Evolutionary conservation across 2,888 invertebrate species (phyloP).

Genomic region (Drosophila siamana): DNA sequence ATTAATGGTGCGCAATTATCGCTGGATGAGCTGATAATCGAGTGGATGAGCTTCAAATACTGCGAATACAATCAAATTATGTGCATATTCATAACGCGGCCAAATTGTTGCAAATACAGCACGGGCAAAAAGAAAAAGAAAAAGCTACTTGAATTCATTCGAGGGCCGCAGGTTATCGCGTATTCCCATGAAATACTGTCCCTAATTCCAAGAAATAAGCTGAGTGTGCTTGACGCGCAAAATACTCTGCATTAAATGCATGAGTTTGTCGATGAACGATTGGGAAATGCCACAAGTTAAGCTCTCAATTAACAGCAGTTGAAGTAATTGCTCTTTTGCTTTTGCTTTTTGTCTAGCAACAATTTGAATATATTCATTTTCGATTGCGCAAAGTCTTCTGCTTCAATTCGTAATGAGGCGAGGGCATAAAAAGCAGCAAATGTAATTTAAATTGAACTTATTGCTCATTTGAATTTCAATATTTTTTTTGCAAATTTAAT

Average conservation of each 20-base stretch:
- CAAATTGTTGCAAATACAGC: neutral
- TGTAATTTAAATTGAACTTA: slow-evolving; percentile 8
- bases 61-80: slow-evolving; percentile 9
- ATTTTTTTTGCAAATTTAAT: slow-evolving; percentile 41
- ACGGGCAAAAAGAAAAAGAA: neutral
- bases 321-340: neutral
- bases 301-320: neutral
- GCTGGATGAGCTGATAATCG: slow-evolving; percentile 25
- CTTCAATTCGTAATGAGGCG: slow-evolving; percentile 3
- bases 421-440: slow-evolving; percentile 5
- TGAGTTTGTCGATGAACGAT: neutral
- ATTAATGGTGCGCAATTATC: slow-evolving; percentile 53
- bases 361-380: neutral
- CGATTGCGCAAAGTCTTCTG: neutral
- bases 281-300: neutral
- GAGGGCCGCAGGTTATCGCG: neutral
- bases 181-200: neutral
- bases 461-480: slow-evolving; percentile 37
- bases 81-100: slow-evolving; percentile 9
- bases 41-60: slow-evolving; percentile 10
- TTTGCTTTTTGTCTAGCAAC: neutral
- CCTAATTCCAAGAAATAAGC: slow-evolving; percentile 3
- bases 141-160: neutral
- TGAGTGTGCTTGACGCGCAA: neutral
- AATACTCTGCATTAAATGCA: neutral